phyloP scores from a whole-genome alignment of 2,113 vertebrate species.

The Alectura lathami region DNA sequence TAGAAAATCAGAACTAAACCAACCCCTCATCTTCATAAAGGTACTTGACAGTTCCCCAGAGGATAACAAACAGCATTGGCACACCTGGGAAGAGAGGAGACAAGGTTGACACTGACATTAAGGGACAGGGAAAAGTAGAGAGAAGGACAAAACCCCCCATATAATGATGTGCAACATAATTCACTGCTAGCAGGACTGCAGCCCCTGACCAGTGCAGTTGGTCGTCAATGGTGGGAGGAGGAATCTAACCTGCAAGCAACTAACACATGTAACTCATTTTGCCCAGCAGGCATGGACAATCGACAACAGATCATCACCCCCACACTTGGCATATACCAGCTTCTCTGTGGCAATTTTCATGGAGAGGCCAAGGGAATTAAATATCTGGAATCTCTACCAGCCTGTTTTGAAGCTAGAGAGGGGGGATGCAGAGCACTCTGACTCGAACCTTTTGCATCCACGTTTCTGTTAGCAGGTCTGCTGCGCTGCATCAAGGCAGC shows the following conservation, averaged over 20 bases:
- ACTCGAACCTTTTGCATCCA: background rate
- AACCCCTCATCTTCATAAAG: constrained; percentile 89
- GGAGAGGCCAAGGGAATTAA: background rate
- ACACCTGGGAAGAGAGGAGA: constrained; percentile 77
- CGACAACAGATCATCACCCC: background rate
- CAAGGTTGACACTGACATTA: constrained; percentile 51
- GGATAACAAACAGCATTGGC: constrained; percentile 86
- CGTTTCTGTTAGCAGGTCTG: background rate
- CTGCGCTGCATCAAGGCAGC: background rate
- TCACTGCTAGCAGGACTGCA: background rate
- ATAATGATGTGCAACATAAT: background rate
- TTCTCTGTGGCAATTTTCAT: background rate
- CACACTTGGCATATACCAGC: background rate
- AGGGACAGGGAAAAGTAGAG: constrained; percentile 14
- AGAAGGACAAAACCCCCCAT: background rate
- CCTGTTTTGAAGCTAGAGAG: background rate
- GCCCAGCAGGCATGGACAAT: background rate
- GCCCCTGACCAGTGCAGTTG: background rate
- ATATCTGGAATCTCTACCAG: background rate
- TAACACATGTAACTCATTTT: background rate
- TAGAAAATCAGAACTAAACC: constrained; percentile 63
- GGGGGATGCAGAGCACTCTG: fast-evolving
- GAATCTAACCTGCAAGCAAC: background rate
- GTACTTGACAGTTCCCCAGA: constrained; percentile 87
- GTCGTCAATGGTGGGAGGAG: background rate